Evolutionary conservation across 2,888 invertebrate species (phyloP).

Genomic region (Brachynemurus nebulosus): DNA sequence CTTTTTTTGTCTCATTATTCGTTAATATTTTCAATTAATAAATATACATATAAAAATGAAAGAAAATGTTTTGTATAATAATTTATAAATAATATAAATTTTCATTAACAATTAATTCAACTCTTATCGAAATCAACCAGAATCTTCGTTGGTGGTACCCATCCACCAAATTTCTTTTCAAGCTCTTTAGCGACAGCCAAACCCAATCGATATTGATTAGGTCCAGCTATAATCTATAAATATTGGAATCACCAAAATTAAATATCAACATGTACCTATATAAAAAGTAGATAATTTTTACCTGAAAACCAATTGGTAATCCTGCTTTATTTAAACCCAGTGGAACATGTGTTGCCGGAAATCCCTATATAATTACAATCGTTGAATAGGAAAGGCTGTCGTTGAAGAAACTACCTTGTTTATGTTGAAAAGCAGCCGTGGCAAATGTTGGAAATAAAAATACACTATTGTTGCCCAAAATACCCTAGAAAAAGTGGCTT

Average conservation of each 20-base stretch:
- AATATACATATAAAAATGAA: too few species aligned
- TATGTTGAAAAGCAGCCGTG: slow-evolving; percentile 48
- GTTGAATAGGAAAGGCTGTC: slow-evolving; percentile 48
- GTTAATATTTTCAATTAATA: too few species aligned
- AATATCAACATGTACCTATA: too few species aligned
- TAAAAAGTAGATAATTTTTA: too few species aligned
- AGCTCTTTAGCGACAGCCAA: slow-evolving; percentile 7
- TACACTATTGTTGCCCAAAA: slow-evolving; percentile 56
- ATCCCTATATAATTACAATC: slow-evolving; percentile 54
- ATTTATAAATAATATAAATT: too few species aligned
- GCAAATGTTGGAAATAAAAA: slow-evolving; percentile 58
- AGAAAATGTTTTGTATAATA: too few species aligned
- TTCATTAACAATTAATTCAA: too few species aligned
- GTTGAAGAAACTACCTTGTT: slow-evolving; percentile 43
- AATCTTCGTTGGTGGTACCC: too few species aligned
- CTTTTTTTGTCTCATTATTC: too few species aligned
- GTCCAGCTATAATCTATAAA: not conserved
- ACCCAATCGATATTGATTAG: slow-evolving; percentile 6
- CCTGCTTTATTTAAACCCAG: slow-evolving; percentile 46
- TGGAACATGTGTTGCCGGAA: slow-evolving; percentile 65
- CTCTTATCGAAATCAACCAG: too few species aligned
- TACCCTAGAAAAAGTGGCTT: slow-evolving; percentile 32
- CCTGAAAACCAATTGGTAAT: slow-evolving; percentile 64
- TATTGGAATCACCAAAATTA: too few species aligned
- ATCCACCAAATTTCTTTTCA: slow-evolving; percentile 8